These are phyloP conservation scores for Tetragonula carbonaria DNA, from an alignment of 2,888 invertebrate species.

Conservation along the genomic window DNA sequence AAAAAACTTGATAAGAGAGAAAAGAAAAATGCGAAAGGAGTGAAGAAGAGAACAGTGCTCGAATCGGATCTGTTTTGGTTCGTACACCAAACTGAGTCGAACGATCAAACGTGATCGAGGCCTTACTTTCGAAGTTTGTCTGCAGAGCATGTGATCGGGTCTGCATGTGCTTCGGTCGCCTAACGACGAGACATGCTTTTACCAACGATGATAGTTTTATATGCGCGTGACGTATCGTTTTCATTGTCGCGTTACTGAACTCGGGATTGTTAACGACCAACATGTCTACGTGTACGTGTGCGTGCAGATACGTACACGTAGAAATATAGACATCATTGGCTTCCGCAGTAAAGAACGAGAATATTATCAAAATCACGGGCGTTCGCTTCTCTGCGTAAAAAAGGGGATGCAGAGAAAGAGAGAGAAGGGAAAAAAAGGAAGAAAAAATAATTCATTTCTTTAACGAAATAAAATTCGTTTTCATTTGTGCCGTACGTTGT, in stretches of 20 bases:
- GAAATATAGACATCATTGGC: not conserved
- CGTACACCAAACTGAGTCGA: slow-evolving; percentile 51
- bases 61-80: slow-evolving; percentile 41
- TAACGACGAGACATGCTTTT: slow-evolving; percentile 67
- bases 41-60: slow-evolving; percentile 50
- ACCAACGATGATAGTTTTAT: slow-evolving; percentile 59
- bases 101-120: slow-evolving; percentile 77
- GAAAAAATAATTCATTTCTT: slow-evolving; percentile 29
- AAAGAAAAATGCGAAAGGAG: slow-evolving; percentile 24
- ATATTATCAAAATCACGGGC: slow-evolving; percentile 18
- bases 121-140: slow-evolving; percentile 77
- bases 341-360: not conserved
- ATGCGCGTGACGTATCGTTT: slow-evolving; percentile 65
- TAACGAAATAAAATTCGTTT: slow-evolving; percentile 33
- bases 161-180: slow-evolving; percentile 62
- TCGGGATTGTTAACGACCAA: not conserved
- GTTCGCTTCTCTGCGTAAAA: not conserved
- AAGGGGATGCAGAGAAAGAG: no score
- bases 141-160: slow-evolving; percentile 45
- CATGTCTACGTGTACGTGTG: not conserved
- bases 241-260: slow-evolving; percentile 55
- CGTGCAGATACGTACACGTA: no score
- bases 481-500: slow-evolving; percentile 27
- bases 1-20: not conserved
- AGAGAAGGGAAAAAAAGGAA: not conserved